Evolutionary conservation across 2,113 vertebrate species (phyloP), one percentile per base, ranked within the genome.

Genomic region (Pachycephala philippinensis): DNA sequence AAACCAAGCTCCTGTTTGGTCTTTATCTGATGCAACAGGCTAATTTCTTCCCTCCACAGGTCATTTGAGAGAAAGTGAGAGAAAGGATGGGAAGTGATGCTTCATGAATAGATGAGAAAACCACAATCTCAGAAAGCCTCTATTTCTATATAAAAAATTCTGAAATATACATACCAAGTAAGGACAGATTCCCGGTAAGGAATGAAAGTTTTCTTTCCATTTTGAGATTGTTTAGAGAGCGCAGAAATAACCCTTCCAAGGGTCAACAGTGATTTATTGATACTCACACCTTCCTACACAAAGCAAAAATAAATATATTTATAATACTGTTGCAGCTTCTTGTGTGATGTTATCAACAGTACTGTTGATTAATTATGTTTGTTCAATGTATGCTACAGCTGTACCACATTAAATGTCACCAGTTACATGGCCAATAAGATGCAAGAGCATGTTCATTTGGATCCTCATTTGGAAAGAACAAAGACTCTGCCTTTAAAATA

Each of bases 151-250:
- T 14, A 28, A 61, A 66, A 40, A 42, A 47, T 26, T 28, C 13
- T 78, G 49, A 65, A 83, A 40, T 9, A 11, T 91, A 98, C 99
- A 96, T 97, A 99, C 99, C 99, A 99, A 2, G 99, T 99, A 79
- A 99, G 98, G 63, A 99, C 97, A 52, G 99, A 99, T 77, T 99
- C 99, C 42, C 99, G 98, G 92, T 99, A 99, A 18, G 99, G 99
- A 93, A 98, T 98, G 68, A 99, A 99, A 91, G 98, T 95, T 83
- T 98, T 99, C 94, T 97, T 99, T 83, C 96, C 98, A 60, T 94
- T 97, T 96, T 96, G 97, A 57, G 97, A 98, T 79, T 98, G 99
- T 39, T 99, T 99, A 14, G 99, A 99, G n/a, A 99, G 98, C 2
- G 99, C 98, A 79, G 98, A 99, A 96, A 99, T 99, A 92, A 99